These are phyloP conservation scores for Chydorus sphaericus DNA, from an alignment of 2,888 invertebrate species.

Conservation along the genomic window DNA sequence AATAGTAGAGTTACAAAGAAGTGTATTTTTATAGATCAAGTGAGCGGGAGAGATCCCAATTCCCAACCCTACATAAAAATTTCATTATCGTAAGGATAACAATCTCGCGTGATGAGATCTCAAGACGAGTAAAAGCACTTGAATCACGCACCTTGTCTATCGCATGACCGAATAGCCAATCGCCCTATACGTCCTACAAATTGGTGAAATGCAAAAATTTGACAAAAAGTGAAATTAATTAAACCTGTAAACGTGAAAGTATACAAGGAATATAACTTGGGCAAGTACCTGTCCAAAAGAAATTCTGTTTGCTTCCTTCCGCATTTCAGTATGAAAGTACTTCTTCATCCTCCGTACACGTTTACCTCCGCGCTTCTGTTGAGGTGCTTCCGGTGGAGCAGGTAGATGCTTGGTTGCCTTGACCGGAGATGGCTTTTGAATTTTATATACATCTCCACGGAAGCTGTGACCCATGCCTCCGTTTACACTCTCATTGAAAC, in stretches of 20 bases:
- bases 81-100: too few species aligned
- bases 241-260: background rate
- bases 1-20: too few species aligned
- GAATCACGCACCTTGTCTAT: too few species aligned
- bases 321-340: conserved; percentile 91
- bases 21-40: too few species aligned
- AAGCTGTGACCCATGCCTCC: conserved; percentile 67
- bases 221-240: background rate
- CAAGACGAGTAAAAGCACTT: too few species aligned
- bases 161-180: too few species aligned
- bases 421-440: conserved; percentile 95
- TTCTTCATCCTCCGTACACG: conserved; percentile 98
- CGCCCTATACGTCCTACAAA: too few species aligned
- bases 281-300: conserved; percentile 64
- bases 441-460: conserved; percentile 84
- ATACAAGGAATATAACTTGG: background rate
- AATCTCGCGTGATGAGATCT: too few species aligned
- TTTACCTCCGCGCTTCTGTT: conserved; percentile 93
- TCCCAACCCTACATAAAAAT: too few species aligned
- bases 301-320: conserved; percentile 93
- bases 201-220: too few species aligned
- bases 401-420: conserved; percentile 91
- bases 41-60: too few species aligned
- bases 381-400: conserved; percentile 91
- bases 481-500: conserved; percentile 78